These are phyloP conservation scores for Brienomyrus brachyistius DNA, from an alignment of 2,113 vertebrate species.

Conservation along the genomic window DNA sequence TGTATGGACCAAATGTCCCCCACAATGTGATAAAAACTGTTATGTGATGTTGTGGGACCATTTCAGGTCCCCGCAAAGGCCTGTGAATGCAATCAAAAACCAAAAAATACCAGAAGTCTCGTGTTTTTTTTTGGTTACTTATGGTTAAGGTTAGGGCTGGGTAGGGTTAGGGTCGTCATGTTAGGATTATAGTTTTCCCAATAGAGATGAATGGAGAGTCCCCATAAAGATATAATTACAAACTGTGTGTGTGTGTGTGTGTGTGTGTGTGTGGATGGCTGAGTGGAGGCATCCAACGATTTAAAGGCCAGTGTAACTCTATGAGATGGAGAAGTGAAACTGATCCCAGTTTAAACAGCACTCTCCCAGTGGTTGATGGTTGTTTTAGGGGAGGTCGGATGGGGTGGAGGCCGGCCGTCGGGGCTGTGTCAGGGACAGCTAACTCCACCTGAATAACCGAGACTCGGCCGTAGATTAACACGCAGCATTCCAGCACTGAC, in stretches of 20 bases:
- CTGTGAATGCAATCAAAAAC: too few relatives aligned
- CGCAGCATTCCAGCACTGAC: slow-evolving; percentile 45
- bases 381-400: slow-evolving; percentile 51
- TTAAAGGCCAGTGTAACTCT: slow-evolving; percentile 43
- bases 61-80: too few relatives aligned
- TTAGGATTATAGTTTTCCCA: too few relatives aligned
- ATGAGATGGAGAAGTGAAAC: slow-evolving; percentile 42
- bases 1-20: too few relatives aligned
- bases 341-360: slow-evolving; percentile 31
- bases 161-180: too few relatives aligned
- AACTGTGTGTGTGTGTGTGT: neutral
- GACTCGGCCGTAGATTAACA: slow-evolving; percentile 55
- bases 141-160: too few relatives aligned
- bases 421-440: slow-evolving; percentile 29
- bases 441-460: slow-evolving; percentile 61
- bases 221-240: too few relatives aligned
- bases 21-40: too few relatives aligned
- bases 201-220: too few relatives aligned
- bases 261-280: neutral
- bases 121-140: too few relatives aligned
- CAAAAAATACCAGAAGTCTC: too few relatives aligned
- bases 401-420: slow-evolving; percentile 9
- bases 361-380: slow-evolving; percentile 37
- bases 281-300: slow-evolving; percentile 23
- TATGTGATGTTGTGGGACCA: too few relatives aligned